A percentile compares a stretch with the other conserved stretches of the same genome.
phyloP scores from a whole-genome alignment of 2,888 invertebrate genomes.

The Mythimna pallens region DNA sequence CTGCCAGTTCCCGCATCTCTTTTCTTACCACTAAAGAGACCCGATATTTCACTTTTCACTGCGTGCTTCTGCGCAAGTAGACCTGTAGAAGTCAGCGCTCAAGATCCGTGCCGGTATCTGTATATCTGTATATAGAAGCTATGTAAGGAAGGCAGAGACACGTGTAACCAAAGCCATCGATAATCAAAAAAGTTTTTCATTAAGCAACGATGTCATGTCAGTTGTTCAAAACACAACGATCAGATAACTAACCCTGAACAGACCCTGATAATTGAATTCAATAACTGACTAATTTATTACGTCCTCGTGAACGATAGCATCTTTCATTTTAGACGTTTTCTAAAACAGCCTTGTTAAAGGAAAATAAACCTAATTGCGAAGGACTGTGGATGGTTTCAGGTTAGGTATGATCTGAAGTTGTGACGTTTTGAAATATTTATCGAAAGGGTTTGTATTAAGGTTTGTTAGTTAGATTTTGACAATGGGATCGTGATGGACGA shows the following conservation, averaged over 20 bases:
- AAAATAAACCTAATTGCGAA: conserved; percentile 49
- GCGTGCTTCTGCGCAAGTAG: too few species aligned
- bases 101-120: too few species aligned
- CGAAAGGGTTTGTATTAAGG: conserved; percentile 19
- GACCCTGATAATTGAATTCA: conserved; percentile 78
- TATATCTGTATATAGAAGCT: too few species aligned
- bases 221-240: conserved; percentile 58
- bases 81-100: too few species aligned
- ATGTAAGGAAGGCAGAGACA: neutral
- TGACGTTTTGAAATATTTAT: conserved; percentile 6
- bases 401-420: neutral
- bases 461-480: conserved; percentile 30
- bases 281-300: conserved; percentile 80
- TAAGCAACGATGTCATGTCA: conserved; percentile 58
- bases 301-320: conserved; percentile 76
- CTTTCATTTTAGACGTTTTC: conserved; percentile 67
- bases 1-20: too few species aligned
- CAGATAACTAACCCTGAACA: conserved; percentile 64
- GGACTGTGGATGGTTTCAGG: neutral
- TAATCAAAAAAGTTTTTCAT: conserved; percentile 61
- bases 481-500: conserved; percentile 18
- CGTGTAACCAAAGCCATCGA: conserved; percentile 19
- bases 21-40: too few species aligned
- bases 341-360: neutral
- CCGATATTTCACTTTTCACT: too few species aligned